phyloP scores from a whole-genome alignment of 2,797 vertebrate species.

The Benthosema pterotum region DNA sequence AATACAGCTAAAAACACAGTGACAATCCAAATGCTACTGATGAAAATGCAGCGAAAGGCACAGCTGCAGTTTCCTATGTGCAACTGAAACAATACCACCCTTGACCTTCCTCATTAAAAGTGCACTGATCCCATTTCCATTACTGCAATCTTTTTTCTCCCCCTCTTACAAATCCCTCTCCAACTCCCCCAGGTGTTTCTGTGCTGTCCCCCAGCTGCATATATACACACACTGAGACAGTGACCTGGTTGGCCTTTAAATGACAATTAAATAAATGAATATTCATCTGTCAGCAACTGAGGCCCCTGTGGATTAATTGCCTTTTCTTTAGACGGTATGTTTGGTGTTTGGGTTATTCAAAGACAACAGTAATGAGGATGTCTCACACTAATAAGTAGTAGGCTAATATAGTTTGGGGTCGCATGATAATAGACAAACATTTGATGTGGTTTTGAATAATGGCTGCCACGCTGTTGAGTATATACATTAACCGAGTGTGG shows the following conservation, averaged over 20 bases:
- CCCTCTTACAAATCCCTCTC: conserved; percentile 43
- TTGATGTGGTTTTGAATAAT: neutral
- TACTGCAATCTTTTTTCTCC: conserved; percentile 40
- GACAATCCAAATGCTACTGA: conserved; percentile 38
- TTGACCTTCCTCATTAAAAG: conserved; percentile 55
- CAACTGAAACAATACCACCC: conserved; percentile 45
- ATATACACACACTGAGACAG: conserved; percentile 44
- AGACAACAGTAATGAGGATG: conserved; percentile 49
- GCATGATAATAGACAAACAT: neutral
- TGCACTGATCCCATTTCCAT: conserved; percentile 50
- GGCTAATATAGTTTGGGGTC: neutral
- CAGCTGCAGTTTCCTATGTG: conserved; percentile 44
- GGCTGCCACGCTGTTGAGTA: neutral
- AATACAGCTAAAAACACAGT: conserved; percentile 17
- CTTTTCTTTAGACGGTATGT: conserved; percentile 45
- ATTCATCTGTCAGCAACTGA: conserved; percentile 66
- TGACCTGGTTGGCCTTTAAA: conserved; percentile 48
- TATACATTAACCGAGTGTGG: conserved; percentile 4
- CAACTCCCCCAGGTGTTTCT: conserved; percentile 60
- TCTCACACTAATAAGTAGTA: conserved; percentile 40
- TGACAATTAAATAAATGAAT: conserved; percentile 72
- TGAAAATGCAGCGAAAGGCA: conserved; percentile 46
- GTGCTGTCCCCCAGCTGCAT: conserved; percentile 57
- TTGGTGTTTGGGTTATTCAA: conserved; percentile 56
- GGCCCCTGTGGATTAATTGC: conserved; percentile 51